Evolutionary conservation across 2,113 vertebrate species (phyloP), one percentile per base, ranked within the genome.

Genomic region (rabbit (Oryctolagus cuniculus)): DNA sequence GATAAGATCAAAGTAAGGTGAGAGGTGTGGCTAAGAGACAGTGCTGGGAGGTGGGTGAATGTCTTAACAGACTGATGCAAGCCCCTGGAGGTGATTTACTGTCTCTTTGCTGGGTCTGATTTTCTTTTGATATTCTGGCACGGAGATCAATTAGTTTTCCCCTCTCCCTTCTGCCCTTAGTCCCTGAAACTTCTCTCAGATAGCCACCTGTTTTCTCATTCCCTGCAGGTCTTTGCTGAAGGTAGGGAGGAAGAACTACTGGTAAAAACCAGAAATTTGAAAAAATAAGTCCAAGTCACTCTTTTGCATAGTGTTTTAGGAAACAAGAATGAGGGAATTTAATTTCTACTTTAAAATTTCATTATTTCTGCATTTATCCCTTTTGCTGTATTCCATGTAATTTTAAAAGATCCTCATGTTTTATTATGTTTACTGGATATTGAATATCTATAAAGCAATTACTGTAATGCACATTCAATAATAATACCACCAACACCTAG

Each of bases 161-260:
- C 44, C 36, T 79, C 63, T 83, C n/a, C 53, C 36, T 78, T 77
- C 63, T 87, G 19, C 19, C 34, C 79, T 89, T 75, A 36, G 55
- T 67, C 80, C 44, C n/a, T 93, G 73, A 95, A 79, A 58, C 44
- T 80, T 80, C 73, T 86, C 27, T 10, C 27, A 87, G 70, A 34
- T 31, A 22, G 66, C 61, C 38, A 13, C 53, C 83, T 78, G 10
- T 63, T 93, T 93, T 66, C 70, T 77, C 51, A 19, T 22, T 86
- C 24, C 6, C 31, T 87, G 63, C n/a, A 31, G 1, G 55, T 58
- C 16, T 44, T n/a, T 87, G 63, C 53, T 87, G 22, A 70, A 63
- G 7, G 67, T n/a, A 15, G 15, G 36, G 66, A 83, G 19, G 61
- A 75, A 74, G 79, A 74, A 38, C 53, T 51, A 58, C 25, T 82